Percentiles rank a stretch among this genome's conserved stretches.
These are phyloP conservation scores for Anthoscopus minutus DNA, from an alignment of 2,113 vertebrate genomes.

Conservation along the genomic window DNA sequence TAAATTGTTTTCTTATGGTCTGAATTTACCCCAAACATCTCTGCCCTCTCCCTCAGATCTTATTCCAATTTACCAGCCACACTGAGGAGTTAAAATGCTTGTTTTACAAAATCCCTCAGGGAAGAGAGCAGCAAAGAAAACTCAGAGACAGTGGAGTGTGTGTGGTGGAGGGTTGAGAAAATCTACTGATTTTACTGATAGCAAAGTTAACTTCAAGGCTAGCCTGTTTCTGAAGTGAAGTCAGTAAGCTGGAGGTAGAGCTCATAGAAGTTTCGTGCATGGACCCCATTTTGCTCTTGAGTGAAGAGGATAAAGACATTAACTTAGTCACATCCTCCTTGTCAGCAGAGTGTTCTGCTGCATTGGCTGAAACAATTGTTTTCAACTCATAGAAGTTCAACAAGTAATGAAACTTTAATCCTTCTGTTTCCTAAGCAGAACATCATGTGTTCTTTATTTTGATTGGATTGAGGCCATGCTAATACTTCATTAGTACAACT, in stretches of 20 bases:
- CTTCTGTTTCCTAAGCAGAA: not conserved
- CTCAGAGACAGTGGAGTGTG: not conserved
- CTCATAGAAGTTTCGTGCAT: not conserved
- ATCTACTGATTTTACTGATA: no score
- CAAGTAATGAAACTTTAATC: not conserved
- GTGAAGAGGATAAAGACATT: not conserved
- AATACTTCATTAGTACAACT: not conserved
- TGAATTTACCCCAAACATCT: not conserved
- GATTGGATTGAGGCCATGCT: not conserved
- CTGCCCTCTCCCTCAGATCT: not conserved
- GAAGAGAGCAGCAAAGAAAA: not conserved
- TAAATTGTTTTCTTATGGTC: not conserved
- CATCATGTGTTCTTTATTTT: not conserved
- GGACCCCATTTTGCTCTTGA: not conserved
- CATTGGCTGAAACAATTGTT: not conserved
- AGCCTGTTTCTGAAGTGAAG: not conserved
- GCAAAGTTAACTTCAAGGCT: not conserved
- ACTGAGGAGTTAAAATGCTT: not conserved
- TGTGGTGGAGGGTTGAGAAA: not conserved
- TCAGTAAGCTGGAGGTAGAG: not conserved
- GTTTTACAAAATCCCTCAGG: not conserved
- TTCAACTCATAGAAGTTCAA: not conserved
- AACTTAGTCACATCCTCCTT: not conserved
- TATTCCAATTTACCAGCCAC: not conserved
- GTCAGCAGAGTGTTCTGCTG: not conserved